phyloP scores from a whole-genome alignment of 2,797 vertebrate species.

The Pangasius sanitwongsei region DNA sequence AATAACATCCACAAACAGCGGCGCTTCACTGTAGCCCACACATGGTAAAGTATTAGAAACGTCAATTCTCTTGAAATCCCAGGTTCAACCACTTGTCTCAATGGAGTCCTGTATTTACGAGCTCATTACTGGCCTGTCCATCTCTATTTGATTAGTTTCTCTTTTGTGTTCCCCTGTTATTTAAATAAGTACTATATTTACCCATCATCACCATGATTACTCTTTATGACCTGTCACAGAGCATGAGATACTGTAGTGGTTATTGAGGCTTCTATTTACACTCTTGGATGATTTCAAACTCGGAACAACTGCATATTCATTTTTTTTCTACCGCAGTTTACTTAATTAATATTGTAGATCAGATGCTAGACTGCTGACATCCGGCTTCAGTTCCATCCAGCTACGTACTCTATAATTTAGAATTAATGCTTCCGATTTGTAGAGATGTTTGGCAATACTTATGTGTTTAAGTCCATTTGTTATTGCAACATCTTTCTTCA shows the following conservation, averaged over 20 bases:
- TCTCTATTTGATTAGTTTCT: neutral
- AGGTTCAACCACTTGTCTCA: neutral
- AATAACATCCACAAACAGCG: constrained; percentile 94
- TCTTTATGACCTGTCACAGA: neutral
- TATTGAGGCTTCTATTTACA: neutral
- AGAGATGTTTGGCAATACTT: too few relatives aligned
- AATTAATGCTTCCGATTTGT: neutral
- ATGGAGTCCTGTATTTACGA: neutral
- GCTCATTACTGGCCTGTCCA: neutral
- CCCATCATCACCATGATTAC: neutral
- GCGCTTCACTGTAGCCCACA: constrained; percentile 96
- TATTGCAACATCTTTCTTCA: neutral
- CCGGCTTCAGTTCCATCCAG: neutral
- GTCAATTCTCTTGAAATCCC: neutral
- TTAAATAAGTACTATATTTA: neutral
- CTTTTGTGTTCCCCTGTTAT: neutral
- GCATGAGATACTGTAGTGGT: neutral
- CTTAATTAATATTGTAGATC: neutral
- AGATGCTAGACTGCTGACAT: neutral
- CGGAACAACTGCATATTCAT: neutral
- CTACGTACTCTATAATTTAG: neutral
- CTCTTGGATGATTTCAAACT: neutral
- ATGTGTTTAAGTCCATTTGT: neutral
- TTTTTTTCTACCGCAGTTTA: neutral
- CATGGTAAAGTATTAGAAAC: constrained; percentile 75